Evolutionary conservation across 2,113 vertebrate genomes (phyloP), one percentile per base, ranked within the genome.

Genomic region (Oxygymnocypris stewartii): DNA sequence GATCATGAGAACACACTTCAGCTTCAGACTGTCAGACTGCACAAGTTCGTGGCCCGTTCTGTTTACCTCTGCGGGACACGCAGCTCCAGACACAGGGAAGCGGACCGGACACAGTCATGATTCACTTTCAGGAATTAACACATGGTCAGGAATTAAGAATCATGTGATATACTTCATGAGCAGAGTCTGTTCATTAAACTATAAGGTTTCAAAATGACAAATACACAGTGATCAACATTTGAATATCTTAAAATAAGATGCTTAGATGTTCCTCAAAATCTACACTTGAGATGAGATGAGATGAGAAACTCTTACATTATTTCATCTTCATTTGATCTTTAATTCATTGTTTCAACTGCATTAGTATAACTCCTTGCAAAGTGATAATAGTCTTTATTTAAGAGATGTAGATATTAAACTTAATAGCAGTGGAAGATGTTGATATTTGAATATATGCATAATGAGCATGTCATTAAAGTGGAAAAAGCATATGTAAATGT

Each of bases 1-100:
- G 90, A 87, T 90, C 87, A 88, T 90, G 90, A 87, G 90, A 91
- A 92, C 73, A 81, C 89, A 85, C 82, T 86, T 73, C 65, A 89
- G 86, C 81, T 65, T 78, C 85, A 82, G 57, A 86, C 31, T 54
- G 65, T 47, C 65, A 37, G 31, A 59, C 67, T 23, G 35, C 80
- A 42, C 59, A 74, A 86, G 79, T 85, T 71, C 85, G 51, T 85
- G 42, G 69, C 25, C 78, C 59, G 81, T 88, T 87, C 85, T 88
- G 85, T 89, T 91, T 89, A 90, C 77, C 82, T 86, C 69, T 86
- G 69, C 18, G 61, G 81, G 31, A 65, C 49, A 63, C 57, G 18
- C 78, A 67, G 28, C 84, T 37, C 63, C 79, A 87, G n/a, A 85
- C n/a, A 73, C 71, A 49, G 79, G 63, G 47, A 87, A 79, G 84